Percentiles rank a stretch among this genome's conserved stretches.
These are phyloP conservation scores for Leptinotarsa undecemlineata DNA, from an alignment of 1,140 invertebrate genomes.

Conservation along the genomic window DNA sequence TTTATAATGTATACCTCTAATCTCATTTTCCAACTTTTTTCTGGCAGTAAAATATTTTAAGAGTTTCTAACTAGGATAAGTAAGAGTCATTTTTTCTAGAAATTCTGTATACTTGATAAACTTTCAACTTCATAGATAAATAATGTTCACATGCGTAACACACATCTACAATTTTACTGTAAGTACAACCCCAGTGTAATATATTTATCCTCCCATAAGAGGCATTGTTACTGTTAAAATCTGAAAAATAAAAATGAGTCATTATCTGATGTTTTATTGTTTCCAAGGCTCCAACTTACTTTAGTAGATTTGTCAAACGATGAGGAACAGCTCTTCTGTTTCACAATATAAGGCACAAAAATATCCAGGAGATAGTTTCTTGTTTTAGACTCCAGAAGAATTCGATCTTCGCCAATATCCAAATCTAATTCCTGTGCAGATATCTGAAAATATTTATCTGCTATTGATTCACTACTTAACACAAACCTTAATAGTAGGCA, in stretches of 20 bases:
- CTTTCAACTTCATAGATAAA: too few species aligned
- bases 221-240: conserved; percentile 54
- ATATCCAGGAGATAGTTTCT: conserved; percentile 67
- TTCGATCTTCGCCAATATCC: conserved; percentile 72
- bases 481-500: too few species aligned
- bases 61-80: too few species aligned
- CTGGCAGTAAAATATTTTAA: too few species aligned
- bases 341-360: conserved; percentile 66
- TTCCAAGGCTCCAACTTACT: conserved; percentile 54
- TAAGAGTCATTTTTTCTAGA: too few species aligned
- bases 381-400: conserved; percentile 65
- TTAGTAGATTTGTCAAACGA: conserved; percentile 65
- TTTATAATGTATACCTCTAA: too few species aligned
- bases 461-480: too few species aligned
- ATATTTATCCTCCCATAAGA: conserved; percentile 42
- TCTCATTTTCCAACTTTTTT: too few species aligned
- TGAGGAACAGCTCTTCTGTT: conserved; percentile 63
- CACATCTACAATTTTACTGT: too few species aligned
- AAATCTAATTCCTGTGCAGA: conserved; percentile 64
- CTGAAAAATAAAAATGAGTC: conserved; percentile 47
- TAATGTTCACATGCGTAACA: too few species aligned
- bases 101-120: too few species aligned
- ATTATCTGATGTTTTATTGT: background rate
- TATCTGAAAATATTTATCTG: conserved; percentile 56
- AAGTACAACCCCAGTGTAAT: too few species aligned